Evolutionary conservation across 2,113 vertebrate species (phyloP), one percentile per base, ranked within the genome.

Genomic region (Poecile atricapillus): DNA sequence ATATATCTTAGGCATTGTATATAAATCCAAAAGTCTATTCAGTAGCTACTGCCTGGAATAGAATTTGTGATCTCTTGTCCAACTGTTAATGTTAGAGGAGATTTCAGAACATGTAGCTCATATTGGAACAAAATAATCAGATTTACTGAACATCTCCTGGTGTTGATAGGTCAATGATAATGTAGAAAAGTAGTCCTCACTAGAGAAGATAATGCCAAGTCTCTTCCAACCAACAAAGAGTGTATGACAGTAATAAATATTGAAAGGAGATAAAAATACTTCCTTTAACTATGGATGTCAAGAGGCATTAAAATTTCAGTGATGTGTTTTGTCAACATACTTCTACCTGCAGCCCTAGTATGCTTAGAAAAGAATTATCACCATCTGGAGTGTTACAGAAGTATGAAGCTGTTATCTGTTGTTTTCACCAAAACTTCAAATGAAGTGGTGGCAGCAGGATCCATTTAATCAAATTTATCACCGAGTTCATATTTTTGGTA

Each of bases 401-500:
- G 79, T 59, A 88, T 83, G 87, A 93, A 93, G 64, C 50, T 94
- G 67, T 88, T 94, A 43, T 69, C 58, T 86, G 83, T 85, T 94
- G 50, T 90, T 95, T 93, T 83, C 80, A 88, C 50, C 71, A 70
- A 83, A 88, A 70, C 68, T 95, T 93, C 43, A 94, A 90, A 92
- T 47, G 63, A 94, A 95, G 67, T 3, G 9, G 46, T 83, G 55
- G 94, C 68, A 86, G 83, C 59, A 94, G 71, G 75, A 97, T 60
- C 83, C 73, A 75, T 93, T 94, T 87, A 83, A 95, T 93, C 76
- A 83, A 90, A 77, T 70, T 22, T 94, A 88, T 92, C 86, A 74
- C 71, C 5, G 4, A 77, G 68, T 83, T 88, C 46, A 50, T 94
- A 90, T 95, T 96, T 96, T 94, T 87, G 83, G 89, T 90, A 95